Evolutionary conservation across 2,113 vertebrate species (phyloP).

Genomic region (Tringa solitaria): DNA sequence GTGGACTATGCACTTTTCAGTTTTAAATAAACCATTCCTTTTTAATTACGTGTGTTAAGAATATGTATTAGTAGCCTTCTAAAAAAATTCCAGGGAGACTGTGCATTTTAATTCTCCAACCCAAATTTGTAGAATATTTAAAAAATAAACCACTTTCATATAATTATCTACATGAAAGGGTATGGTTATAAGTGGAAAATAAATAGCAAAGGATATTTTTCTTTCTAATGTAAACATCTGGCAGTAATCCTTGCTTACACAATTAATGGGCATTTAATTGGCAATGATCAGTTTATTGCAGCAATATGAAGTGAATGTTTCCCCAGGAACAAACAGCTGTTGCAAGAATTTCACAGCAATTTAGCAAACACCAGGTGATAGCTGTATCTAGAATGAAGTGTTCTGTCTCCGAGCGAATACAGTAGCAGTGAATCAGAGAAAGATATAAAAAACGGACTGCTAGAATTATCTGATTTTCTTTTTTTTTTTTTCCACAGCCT

Average conservation of each 20-base stretch:
- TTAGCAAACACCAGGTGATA: constrained; percentile 84
- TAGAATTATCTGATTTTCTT: background rate
- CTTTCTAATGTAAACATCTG: constrained; percentile 95
- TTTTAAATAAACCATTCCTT: background rate
- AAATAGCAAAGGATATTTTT: constrained; percentile 88
- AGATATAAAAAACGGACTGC: background rate
- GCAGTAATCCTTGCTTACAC: constrained; percentile 91
- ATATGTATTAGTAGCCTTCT: background rate
- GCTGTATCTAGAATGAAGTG: constrained; percentile 72
- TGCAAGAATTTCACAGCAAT: constrained; percentile 86
- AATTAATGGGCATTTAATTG: constrained; percentile 99
- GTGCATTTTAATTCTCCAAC: constrained; percentile 33
- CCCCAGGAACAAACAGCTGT: constrained; percentile 93
- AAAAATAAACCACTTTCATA: constrained; percentile 31
- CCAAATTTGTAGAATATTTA: constrained; percentile 37
- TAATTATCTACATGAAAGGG: constrained; percentile 65
- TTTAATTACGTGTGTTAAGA: background rate
- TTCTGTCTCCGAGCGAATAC: constrained; percentile 54
- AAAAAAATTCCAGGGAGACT: background rate
- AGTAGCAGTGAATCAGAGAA: background rate
- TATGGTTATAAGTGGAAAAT: constrained; percentile 76
- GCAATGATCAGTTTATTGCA: constrained; percentile 96
- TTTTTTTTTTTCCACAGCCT: background rate
- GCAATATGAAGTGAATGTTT: constrained; percentile 89
- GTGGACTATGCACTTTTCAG: background rate